phyloP scores from a whole-genome alignment of 2,888 invertebrate genomes.

The Microplitis manilae region DNA sequence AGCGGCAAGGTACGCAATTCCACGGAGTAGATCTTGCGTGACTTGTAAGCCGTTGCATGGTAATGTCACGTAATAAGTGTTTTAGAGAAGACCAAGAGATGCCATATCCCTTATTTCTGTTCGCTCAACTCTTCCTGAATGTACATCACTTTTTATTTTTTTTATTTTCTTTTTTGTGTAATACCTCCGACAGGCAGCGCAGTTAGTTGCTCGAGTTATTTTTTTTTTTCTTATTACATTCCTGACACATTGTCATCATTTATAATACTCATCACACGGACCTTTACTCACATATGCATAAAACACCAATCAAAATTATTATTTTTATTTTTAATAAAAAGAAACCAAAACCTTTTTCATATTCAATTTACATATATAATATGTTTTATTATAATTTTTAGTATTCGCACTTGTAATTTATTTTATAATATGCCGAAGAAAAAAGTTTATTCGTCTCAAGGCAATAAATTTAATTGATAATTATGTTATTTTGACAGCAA shows the following conservation, averaged over 20 bases:
- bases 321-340: constrained; percentile 11
- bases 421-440: not conserved
- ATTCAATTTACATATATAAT: constrained; percentile 4
- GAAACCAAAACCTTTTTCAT: not conserved
- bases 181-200: not conserved
- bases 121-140: not conserved
- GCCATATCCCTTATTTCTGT: not conserved
- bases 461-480: not conserved
- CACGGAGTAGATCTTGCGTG: constrained; percentile 31
- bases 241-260: constrained; percentile 16
- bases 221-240: constrained; percentile 45
- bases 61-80: constrained; percentile 62
- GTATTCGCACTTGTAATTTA: not conserved
- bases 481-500: not conserved
- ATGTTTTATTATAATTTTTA: constrained; percentile 25
- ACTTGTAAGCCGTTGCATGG: constrained; percentile 42
- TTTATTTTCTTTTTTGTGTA: constrained; percentile 25
- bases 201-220: constrained; percentile 6
- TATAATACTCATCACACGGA: not conserved
- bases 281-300: not conserved
- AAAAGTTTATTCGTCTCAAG: not conserved
- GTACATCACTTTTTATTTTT: constrained; percentile 38
- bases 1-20: constrained; percentile 28
- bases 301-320: not conserved
- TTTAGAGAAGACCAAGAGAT: constrained; percentile 62